phyloP scores from a whole-genome alignment of 2,113 vertebrate species.

The Mystacornis crossleyi region DNA sequence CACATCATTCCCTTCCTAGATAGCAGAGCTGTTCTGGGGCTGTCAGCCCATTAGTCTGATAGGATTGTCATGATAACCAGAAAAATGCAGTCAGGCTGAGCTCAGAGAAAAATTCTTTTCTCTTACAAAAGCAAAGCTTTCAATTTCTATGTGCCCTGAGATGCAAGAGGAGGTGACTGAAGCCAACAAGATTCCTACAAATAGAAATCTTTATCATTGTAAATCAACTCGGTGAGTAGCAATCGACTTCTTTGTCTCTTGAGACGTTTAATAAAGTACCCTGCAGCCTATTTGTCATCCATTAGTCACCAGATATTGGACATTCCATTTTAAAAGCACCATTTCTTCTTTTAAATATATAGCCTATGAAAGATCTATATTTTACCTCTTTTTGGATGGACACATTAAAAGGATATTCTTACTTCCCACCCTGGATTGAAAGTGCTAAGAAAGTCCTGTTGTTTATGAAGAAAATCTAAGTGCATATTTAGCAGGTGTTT shows the following conservation, averaged over 20 bases:
- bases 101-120: constrained; percentile 2
- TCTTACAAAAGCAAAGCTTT: constrained; percentile 22
- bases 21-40: neutral
- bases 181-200: neutral
- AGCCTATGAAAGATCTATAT: constrained; percentile 16
- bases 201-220: constrained; percentile 52
- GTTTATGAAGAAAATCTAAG: neutral
- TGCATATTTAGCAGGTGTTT: neutral
- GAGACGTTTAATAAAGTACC: constrained; percentile 54
- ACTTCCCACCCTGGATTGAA: neutral
- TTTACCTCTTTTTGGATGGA: constrained; percentile 18
- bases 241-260: constrained; percentile 47
- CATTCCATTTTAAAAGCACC: constrained; percentile 50
- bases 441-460: neutral
- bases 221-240: constrained; percentile 49
- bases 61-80: constrained; percentile 29
- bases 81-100: neutral
- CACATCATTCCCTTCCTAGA: neutral
- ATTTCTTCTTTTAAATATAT: constrained; percentile 44
- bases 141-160: neutral
- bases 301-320: constrained; percentile 56
- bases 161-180: neutral
- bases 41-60: constrained; percentile 6
- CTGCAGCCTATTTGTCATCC: constrained; percentile 36
- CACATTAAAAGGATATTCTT: neutral